Evolutionary conservation across 2,797 vertebrate genomes (phyloP).

Genomic region (Strix occidentalis): DNA sequence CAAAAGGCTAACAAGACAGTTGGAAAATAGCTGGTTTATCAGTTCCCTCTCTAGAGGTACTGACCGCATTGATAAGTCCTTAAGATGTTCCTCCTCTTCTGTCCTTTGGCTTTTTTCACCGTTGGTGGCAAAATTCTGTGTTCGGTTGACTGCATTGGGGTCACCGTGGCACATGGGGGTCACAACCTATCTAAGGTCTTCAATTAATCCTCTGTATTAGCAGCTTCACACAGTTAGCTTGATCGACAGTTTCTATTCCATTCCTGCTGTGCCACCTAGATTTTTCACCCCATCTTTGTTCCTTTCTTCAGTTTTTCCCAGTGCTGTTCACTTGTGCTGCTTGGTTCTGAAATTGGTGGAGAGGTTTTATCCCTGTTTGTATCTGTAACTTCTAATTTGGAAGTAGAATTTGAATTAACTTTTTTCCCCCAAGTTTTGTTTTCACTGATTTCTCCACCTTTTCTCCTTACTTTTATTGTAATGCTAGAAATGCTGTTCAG

Average conservation of each 20-base stretch:
- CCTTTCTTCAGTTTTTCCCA: background rate
- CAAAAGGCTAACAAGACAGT: background rate
- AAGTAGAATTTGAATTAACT: background rate
- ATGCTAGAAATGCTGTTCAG: background rate
- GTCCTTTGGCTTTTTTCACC: background rate
- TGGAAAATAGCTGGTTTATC: background rate
- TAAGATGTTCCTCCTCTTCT: background rate
- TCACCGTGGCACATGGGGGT: background rate
- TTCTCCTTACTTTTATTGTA: background rate
- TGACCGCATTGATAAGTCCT: background rate
- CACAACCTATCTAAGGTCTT: background rate
- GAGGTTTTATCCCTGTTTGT: background rate
- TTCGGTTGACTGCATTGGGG: background rate
- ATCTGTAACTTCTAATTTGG: background rate
- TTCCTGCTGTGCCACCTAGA: background rate
- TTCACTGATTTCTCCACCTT: background rate
- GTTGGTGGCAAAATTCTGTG: background rate
- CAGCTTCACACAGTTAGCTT: background rate
- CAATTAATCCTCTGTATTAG: background rate
- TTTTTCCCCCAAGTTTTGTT: background rate
- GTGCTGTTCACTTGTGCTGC: background rate
- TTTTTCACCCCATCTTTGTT: background rate
- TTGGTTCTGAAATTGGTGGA: background rate
- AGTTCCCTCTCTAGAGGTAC: background rate
- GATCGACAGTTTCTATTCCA: background rate